Evolutionary conservation across 2,797 vertebrate species (phyloP).

Genomic region (Platyrinchus mystaceus): DNA sequence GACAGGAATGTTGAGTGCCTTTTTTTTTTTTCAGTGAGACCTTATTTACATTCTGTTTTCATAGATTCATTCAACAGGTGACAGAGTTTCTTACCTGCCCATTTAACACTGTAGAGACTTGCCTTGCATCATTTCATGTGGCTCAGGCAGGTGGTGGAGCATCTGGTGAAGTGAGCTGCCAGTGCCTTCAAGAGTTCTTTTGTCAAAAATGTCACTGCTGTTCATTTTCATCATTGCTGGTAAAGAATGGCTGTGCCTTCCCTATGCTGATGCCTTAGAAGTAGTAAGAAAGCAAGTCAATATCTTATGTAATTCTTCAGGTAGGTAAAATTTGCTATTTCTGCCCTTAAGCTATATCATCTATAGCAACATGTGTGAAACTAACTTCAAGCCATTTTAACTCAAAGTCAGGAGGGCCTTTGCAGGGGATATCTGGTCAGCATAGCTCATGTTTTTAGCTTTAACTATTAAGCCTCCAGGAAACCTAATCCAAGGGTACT

Average conservation of each 20-base stretch:
- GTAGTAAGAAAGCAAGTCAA: background rate
- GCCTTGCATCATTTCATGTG: background rate
- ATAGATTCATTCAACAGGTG: background rate
- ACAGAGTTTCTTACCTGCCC: background rate
- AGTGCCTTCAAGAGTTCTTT: background rate
- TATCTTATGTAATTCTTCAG: background rate
- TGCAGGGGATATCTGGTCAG: background rate
- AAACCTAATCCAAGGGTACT: conserved; percentile 24
- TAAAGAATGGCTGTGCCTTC: background rate
- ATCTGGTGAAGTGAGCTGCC: background rate
- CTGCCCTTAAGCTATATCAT: background rate
- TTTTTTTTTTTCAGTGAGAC: background rate
- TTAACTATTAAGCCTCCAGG: background rate
- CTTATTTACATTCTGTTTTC: background rate
- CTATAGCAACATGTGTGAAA: background rate
- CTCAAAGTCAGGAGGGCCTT: background rate
- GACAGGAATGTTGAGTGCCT: background rate
- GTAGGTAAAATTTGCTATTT: background rate
- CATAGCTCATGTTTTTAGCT: background rate
- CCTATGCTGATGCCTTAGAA: background rate
- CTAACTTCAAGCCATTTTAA: background rate
- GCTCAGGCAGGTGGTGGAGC: background rate
- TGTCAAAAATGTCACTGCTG: background rate
- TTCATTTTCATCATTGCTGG: background rate
- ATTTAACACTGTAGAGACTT: background rate